Evolutionary conservation across 2,113 vertebrate genomes (phyloP), one percentile per base, ranked within the genome.

Genomic region (Paraplagusia blochii): DNA sequence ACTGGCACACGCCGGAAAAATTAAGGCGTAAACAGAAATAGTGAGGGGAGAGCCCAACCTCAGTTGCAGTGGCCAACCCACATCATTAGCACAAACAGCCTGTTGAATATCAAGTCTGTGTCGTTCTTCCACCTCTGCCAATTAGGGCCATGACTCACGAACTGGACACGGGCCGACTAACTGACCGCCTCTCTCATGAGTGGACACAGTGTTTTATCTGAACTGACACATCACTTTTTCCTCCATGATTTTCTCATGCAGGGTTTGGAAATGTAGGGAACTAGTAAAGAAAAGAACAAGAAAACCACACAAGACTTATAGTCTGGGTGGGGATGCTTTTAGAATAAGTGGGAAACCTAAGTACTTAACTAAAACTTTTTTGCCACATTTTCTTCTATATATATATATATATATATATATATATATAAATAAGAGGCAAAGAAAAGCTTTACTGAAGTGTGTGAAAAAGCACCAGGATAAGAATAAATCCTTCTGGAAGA

Each of bases 1-100:
- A 33, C n/a, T 63, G 47, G 54, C 63, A 60, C 56, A 78, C 53
- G 75, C 77, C 36, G 82, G 81, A 79, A 79, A 77, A 72, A 56
- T 66, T 69, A 64, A 66, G 40, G 56, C 63, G 79, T 86, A 87
- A 88, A 88, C 83, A 85, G 79, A 69, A 87, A 80, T 43, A 79
- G 73, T 72, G 65, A 63, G 71, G 67, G 76, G 69, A 84, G 52
- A 38, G 77, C 72, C 77, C 71, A 66, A 65, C 78, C 67, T 81
- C 44, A 72, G 76, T 15, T 44, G 68, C 69, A 56, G 10, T 7
- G 59, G 68, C 56, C 64, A 75, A 69, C 74, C 86, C 83, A 33
- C 80, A 77, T 81, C 76, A 80, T 87, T 83, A 78, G 74, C 39
- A 56, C 58, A 65, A 76, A 77, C 76, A 60, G 85, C 79, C 63